Evolutionary conservation across 2,888 invertebrate genomes (phyloP), one percentile per base, ranked within the genome.

Genomic region (Danaus chrysippus): DNA sequence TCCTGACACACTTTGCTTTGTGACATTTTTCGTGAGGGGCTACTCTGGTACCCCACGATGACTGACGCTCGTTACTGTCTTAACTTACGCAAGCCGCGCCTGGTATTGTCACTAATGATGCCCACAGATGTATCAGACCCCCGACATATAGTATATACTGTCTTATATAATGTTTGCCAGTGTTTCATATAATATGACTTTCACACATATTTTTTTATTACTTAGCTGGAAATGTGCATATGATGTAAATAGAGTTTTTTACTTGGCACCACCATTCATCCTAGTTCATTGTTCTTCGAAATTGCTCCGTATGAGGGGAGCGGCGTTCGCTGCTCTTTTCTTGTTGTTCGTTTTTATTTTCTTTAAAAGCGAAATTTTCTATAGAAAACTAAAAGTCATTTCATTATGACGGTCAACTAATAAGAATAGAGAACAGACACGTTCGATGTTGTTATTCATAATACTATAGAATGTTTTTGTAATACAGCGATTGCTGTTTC

Each of bases 11-110:
- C 75, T 86, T 87, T 84, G 82, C 78, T 79, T 78, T 80, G 83
- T 87, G 84, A 83, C 88, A 88, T 85, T 86, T 86, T 85, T 83
- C 77, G 72, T 71, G 71, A 87, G 86, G 85, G 89, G 83, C 84
- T 84, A 82, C 83, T 86, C 83, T 83, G 76, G 73, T 77, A 74
- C 76, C 79, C 81, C 77, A 77, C 84, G 83, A 85, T 86, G 89
- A 86, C 76, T 80, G 79, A 79, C 81, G 84, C 90, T 91, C 87
- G 90, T 91, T 91, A 90, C 84, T 83, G 86, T 86, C 84, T 82
- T 82, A 76, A 79, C 81, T 84, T 84, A 83, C 77, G 79, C 74
- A 72, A 74, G 73, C 70, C 72, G 73, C 76, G 70, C 76, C 76
- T 77, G 74, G 73, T 80, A 81, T 82, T 79, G 78, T 79, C 83